Evolutionary conservation across 2,888 invertebrate genomes (phyloP).

Genomic region (Thumatha senex): DNA sequence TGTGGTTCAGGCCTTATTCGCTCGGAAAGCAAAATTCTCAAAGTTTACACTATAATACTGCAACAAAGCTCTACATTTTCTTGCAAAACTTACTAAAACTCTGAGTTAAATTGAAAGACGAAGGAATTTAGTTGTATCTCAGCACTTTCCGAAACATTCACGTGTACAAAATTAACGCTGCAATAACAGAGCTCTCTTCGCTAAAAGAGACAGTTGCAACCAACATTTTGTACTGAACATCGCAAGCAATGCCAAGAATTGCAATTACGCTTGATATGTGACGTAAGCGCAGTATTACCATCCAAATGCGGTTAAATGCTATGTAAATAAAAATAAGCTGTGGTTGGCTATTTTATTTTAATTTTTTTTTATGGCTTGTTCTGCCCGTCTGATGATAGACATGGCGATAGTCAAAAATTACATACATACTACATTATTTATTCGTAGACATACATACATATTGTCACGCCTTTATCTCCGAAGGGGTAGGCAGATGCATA

Average conservation of each 20-base stretch:
- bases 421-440: too few species aligned
- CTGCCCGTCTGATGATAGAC: too few species aligned
- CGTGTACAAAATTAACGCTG: conserved; percentile 3
- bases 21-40: too few species aligned
- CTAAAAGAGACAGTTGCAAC: conserved; percentile 13
- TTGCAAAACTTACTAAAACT: neutral
- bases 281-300: conserved; percentile 12
- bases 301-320: neutral
- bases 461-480: too few species aligned
- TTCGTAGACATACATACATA: too few species aligned
- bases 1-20: too few species aligned
- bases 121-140: neutral
- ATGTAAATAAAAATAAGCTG: neutral
- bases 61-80: neutral
- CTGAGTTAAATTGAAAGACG: neutral
- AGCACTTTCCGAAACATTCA: neutral
- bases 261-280: conserved; percentile 35
- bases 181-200: conserved; percentile 2
- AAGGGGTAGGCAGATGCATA: too few species aligned
- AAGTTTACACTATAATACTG: too few species aligned
- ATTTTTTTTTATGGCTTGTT: too few species aligned
- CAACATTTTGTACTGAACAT: conserved; percentile 22
- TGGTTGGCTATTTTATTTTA: too few species aligned
- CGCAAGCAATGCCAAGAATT: conserved; percentile 31
- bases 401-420: too few species aligned